phyloP scores from a whole-genome alignment of 1,140 invertebrate genomes.

The Sminthurides bifidus region DNA sequence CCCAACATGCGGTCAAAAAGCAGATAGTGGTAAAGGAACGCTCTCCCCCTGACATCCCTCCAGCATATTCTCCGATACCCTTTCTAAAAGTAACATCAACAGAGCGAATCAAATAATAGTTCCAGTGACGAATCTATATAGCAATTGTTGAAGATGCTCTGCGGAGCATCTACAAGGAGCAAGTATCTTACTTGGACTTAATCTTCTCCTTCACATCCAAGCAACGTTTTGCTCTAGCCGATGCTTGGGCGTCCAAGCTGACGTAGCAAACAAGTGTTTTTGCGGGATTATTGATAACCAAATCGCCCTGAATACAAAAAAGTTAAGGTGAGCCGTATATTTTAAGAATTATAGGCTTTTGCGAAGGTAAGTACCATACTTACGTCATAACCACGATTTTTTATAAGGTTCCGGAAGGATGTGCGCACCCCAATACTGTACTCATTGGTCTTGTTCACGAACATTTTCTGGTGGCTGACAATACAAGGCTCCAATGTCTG shows the following conservation, averaged over 20 bases:
- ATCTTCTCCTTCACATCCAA: conserved; percentile 5
- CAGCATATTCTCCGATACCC: conserved; percentile 43
- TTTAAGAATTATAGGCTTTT: background rate
- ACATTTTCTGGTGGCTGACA: too few species aligned
- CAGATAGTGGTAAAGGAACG: conserved; percentile 85
- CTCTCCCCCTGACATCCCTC: conserved; percentile 83
- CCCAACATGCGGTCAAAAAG: conserved; percentile 86
- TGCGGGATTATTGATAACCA: conserved; percentile 49
- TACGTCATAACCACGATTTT: conserved; percentile 37
- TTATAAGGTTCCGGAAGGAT: conserved; percentile 30
- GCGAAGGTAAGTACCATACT: conserved; percentile 36
- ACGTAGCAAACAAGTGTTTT: conserved; percentile 39
- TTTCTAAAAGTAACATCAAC: conserved; percentile 15
- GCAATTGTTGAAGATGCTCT: too few species aligned
- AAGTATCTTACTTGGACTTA: too few species aligned
- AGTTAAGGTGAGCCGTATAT: conserved; percentile 1
- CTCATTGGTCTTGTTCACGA: conserved; percentile 33
- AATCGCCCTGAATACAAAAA: conserved; percentile 40
- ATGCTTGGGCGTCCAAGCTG: conserved; percentile 33
- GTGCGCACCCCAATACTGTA: conserved; percentile 30
- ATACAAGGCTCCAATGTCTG: conserved; percentile 10
- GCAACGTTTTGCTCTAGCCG: conserved; percentile 18
- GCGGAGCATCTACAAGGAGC: too few species aligned
- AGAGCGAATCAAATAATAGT: background rate
- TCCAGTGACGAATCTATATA: too few species aligned